Conservation (phyloP, 2,888 invertebrate species). For the Tipula confusa region DNA sequence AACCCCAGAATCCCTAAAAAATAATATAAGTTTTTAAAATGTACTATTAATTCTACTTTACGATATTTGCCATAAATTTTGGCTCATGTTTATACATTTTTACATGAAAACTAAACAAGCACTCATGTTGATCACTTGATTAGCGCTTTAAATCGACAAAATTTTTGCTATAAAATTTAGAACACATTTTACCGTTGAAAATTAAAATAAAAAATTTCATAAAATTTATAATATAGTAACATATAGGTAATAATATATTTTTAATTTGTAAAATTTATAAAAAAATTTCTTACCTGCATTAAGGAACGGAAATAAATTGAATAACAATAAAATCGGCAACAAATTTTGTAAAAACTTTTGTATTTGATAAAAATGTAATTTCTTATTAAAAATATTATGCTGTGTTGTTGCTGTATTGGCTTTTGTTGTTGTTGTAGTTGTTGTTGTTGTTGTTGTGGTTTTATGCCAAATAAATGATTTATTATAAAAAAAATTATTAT, state of each 20-base stretch:
- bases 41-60: too few species aligned
- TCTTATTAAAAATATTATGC: constrained; percentile 3
- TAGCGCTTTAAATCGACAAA: too few species aligned
- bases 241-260: too few species aligned
- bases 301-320: constrained; percentile 50
- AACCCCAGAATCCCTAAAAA: too few species aligned
- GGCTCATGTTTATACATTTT: too few species aligned
- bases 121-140: too few species aligned
- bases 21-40: too few species aligned
- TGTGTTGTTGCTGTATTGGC: neutral
- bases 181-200: neutral
- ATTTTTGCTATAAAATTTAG: neutral
- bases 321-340: constrained; percentile 48
- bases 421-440: neutral
- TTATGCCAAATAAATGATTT: constrained; percentile 9
- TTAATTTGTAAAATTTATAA: neutral
- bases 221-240: neutral
- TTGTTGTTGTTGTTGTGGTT: neutral
- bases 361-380: constrained; percentile 39
- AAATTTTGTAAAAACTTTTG: constrained; percentile 46
- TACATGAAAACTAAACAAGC: too few species aligned
- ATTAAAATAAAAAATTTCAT: neutral
- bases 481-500: constrained; percentile 16
- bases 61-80: too few species aligned
- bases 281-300: constrained; percentile 47